Conservation (phyloP, 2,113 vertebrate genomes). For the Stomatorhinus ivindoensis region DNA sequence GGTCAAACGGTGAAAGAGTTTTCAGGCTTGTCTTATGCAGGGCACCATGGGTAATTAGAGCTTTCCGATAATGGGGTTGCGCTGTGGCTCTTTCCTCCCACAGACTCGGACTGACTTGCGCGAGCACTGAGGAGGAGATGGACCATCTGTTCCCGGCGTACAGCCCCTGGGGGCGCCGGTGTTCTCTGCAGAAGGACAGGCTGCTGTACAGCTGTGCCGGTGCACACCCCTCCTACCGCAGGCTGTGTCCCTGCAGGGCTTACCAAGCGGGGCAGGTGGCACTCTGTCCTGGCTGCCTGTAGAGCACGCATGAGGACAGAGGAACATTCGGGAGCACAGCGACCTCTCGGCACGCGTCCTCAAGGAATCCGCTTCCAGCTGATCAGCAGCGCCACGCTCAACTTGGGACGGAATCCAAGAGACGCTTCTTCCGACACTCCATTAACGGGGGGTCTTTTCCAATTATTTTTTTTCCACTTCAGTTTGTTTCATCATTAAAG, state of each 20-base stretch:
- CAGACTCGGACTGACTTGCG: slow-evolving; percentile 49
- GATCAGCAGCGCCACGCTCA: neutral
- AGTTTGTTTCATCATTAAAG: neutral
- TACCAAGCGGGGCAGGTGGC: slow-evolving; percentile 45
- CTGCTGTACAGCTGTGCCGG: slow-evolving; percentile 59
- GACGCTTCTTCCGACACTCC: neutral
- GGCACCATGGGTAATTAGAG: neutral
- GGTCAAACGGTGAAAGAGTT: neutral
- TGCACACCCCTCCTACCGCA: slow-evolving; percentile 41
- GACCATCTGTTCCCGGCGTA: slow-evolving; percentile 58
- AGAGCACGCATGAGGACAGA: neutral
- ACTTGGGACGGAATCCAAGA: neutral
- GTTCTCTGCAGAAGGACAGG: slow-evolving; percentile 50
- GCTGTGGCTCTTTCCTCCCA: neutral
- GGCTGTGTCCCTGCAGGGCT: slow-evolving; percentile 55
- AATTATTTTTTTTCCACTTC: neutral
- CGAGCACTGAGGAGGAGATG: slow-evolving; percentile 37
- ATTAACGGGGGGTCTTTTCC: neutral
- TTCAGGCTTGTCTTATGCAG: neutral
- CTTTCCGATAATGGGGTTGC: neutral
- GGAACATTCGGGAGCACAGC: neutral
- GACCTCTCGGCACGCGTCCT: neutral
- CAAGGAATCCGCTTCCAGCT: neutral
- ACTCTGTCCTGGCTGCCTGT: slow-evolving; percentile 41
- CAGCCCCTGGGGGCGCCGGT: slow-evolving; percentile 53